Evolutionary conservation across 2,797 vertebrate genomes (phyloP).

Genomic region (Falco berigora): DNA sequence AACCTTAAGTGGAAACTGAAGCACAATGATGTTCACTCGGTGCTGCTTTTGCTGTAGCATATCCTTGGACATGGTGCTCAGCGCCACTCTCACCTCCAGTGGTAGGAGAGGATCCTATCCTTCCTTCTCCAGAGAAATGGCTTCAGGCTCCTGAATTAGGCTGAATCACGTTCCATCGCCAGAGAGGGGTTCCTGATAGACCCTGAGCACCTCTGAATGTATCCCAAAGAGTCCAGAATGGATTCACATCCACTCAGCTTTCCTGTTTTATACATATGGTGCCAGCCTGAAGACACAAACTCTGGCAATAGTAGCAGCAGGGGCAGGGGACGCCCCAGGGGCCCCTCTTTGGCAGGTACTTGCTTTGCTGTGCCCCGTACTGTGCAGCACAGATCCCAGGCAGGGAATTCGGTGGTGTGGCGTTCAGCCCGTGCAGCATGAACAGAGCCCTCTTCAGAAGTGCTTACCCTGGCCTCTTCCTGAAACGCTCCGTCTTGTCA

Average conservation of each 20-base stretch:
- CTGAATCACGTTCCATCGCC: not conserved
- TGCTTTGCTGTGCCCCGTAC: not conserved
- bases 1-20: not conserved
- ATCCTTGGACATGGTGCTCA: not conserved
- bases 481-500: not conserved
- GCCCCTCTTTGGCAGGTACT: not conserved
- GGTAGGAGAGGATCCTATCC: not conserved
- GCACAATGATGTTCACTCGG: not conserved
- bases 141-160: not conserved
- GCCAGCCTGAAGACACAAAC: not conserved
- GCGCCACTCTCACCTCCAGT: not conserved
- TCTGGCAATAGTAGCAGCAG: accelerated
- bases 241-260: not conserved
- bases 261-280: not conserved
- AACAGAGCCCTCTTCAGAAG: not conserved
- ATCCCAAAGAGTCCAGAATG: not conserved
- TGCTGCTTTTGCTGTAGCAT: not conserved
- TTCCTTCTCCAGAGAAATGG: not conserved
- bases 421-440: not conserved
- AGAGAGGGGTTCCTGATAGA: not conserved
- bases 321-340: not conserved
- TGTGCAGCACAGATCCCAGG: not conserved
- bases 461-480: not conserved
- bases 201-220: not conserved
- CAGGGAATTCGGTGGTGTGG: not conserved